Evolutionary conservation across 1,140 invertebrate species (phyloP), one percentile per base, ranked within the genome.

Genomic region (Sycophila sp.): DNA sequence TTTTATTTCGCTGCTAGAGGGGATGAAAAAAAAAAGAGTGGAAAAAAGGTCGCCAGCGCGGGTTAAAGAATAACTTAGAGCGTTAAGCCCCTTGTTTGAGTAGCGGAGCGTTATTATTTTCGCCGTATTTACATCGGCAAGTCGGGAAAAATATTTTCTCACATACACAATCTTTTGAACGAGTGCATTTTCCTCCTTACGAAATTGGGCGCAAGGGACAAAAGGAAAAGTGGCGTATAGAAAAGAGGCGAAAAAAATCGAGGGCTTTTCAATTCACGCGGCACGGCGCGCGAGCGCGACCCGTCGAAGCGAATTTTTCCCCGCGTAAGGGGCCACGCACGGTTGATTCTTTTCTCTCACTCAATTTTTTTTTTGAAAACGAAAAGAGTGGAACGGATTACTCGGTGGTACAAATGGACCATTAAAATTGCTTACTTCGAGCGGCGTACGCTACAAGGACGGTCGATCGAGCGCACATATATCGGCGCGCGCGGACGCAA

Each of bases 351-450:
- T 69, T 47, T 32, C 28, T 60, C 19, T 36, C 13, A 6, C 49
- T 42, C 38, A 13, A 11, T 13, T n/a, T 13, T 19, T 36, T 22
- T 51, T 60, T 38, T 60, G 7, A 28, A 26, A 38, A 19, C n/a
- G 30, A 56, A 55, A 69, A 55, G 56, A 53, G 53, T 30, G 34
- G 40, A 53, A 53, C 19, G 59, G 47, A 55, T 64, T 70, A 64
- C 26, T 51, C 67, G 15, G 38, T 13, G 28, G 36, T 47, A 49
- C 45, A 67, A 70, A 73, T 70, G 42, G 34, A 45, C 72, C 64
- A 70, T 71, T 69, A 69, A 73, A 73, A 73, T 66, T 53, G 66
- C 62, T 65, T 51, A 51, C 45, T 60, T 34, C 19, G 28, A 49
- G 30, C 36, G 13, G 51, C 8, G 32, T 36, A 3, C 17, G n/a